These are phyloP conservation scores for Drosophila auraria DNA, from an alignment of 1,140 invertebrate genomes.

Conservation along the genomic window DNA sequence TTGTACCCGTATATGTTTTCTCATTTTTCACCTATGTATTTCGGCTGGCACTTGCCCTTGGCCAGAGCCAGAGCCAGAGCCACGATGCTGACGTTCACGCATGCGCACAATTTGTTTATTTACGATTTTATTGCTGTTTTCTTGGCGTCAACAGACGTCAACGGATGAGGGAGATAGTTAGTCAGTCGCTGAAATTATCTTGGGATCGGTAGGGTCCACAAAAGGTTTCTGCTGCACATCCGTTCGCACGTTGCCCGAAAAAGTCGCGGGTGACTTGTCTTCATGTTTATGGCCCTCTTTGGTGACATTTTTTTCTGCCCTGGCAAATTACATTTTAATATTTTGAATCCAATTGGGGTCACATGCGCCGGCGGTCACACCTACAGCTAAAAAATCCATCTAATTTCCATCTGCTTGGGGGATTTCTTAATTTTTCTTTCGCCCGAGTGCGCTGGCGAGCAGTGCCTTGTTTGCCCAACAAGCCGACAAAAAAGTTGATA, in stretches of 20 bases:
- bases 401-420: constrained; percentile 44
- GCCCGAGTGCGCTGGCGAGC: constrained; percentile 42
- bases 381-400: constrained; percentile 42
- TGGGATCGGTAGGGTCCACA: constrained; percentile 34
- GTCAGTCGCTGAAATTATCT: constrained; percentile 59
- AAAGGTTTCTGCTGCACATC: constrained; percentile 68
- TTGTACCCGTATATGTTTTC: constrained; percentile 3
- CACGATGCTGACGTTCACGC: constrained; percentile 56
- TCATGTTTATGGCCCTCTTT: constrained; percentile 42
- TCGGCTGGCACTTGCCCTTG: constrained; percentile 37
- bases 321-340: constrained; percentile 69
- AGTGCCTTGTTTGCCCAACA: constrained; percentile 67
- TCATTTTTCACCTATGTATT: constrained; percentile 43
- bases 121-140: constrained; percentile 73
- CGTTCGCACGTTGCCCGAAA: constrained; percentile 69
- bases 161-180: constrained; percentile 18
- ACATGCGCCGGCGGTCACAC: constrained; percentile 76
- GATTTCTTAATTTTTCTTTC: constrained; percentile 54
- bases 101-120: constrained; percentile 71
- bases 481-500: constrained; percentile 60
- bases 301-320: constrained; percentile 57
- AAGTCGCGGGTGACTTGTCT: constrained; percentile 24
- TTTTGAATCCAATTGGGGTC: constrained; percentile 75
- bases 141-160: constrained; percentile 47
- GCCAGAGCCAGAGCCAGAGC: constrained; percentile 31